A percentile compares a stretch with the other conserved stretches of the same genome.
Conservation (phyloP, 2,113 vertebrate species). For the Phalacrocorax brasilianus region DNA sequence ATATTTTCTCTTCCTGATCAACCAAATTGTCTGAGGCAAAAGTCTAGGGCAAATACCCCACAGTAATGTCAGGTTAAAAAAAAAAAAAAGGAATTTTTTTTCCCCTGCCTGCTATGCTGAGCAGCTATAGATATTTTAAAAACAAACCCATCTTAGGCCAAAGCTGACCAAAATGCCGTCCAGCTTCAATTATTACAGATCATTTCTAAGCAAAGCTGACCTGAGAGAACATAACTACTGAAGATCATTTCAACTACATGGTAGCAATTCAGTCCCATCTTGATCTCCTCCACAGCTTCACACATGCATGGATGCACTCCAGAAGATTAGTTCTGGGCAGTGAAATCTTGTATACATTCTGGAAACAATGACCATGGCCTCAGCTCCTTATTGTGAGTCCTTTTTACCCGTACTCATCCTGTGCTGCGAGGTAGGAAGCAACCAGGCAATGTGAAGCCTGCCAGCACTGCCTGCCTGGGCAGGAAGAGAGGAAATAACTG, state of each 20-base stretch:
- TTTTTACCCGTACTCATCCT: background rate
- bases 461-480: background rate
- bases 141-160: background rate
- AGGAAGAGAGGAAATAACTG: conserved; percentile 28
- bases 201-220: background rate
- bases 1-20: background rate
- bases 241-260: background rate
- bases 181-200: background rate
- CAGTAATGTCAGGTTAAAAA: background rate
- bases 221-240: background rate
- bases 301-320: conserved; percentile 24
- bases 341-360: conserved; percentile 16
- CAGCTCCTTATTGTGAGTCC: conserved; percentile 7
- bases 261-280: conserved; percentile 26
- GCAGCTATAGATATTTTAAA: background rate
- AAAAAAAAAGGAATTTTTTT: background rate
- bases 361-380: conserved; percentile 22
- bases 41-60: background rate
- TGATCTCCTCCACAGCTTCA: conserved; percentile 41
- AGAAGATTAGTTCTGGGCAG: conserved; percentile 45
- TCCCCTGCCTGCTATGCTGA: background rate
- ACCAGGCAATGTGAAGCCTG: background rate
- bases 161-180: background rate
- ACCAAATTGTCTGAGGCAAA: background rate
- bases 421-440: conserved; percentile 18